Evolutionary conservation across 2,797 vertebrate species (phyloP), one percentile per base, ranked within the genome.

Genomic region (Acanthis flammea): DNA sequence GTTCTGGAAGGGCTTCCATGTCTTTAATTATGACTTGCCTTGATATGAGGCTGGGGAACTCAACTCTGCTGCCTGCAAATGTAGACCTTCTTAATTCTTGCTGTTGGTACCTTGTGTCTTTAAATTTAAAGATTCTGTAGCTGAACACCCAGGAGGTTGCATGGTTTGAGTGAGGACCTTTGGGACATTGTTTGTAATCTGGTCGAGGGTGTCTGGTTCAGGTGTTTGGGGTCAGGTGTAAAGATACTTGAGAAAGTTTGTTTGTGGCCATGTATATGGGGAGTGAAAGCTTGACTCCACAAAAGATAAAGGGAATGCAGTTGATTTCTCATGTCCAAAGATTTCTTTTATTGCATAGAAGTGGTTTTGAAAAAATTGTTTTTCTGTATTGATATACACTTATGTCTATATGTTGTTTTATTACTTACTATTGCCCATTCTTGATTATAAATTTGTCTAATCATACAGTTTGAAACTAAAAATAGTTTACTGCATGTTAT

Each of bases 21-120:
- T 54, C 57, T 90, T 86, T 86, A 89, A 87, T 95, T 84, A 72
- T 28, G 16, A 72, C 54, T 88, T 86, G 42, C 57, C 51, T 70
- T 91, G 78, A 71, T 54, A 48, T 23, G 37, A 75, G 28, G 19
- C 80, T 70, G 67, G 50, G 91, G 88, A 75, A 24, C 37, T 76
- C 79, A 39, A 33, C 76, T 58, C 21, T 41, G 63, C 60, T 87
- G 45, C 75, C 45, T 85, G 61, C 37, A 35, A n/a, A 67, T 91
- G 77, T 79, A 31, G 42, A 87, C 13, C 57, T 30, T 79, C 91
- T 70, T 75, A 19, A 42, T 55, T 91, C 83, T 85, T 76, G 44
- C 44, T 30, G 7, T 7, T 47, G 66, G 28, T 66, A 41, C 8
- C 4, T 76, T 47, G 3, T 25, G 15, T 23, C 42, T 77, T 79